Percentiles rank a stretch among this genome's conserved stretches.
These are phyloP conservation scores for Pionites leucogaster DNA, from an alignment of 2,113 vertebrate species.

Conservation along the genomic window DNA sequence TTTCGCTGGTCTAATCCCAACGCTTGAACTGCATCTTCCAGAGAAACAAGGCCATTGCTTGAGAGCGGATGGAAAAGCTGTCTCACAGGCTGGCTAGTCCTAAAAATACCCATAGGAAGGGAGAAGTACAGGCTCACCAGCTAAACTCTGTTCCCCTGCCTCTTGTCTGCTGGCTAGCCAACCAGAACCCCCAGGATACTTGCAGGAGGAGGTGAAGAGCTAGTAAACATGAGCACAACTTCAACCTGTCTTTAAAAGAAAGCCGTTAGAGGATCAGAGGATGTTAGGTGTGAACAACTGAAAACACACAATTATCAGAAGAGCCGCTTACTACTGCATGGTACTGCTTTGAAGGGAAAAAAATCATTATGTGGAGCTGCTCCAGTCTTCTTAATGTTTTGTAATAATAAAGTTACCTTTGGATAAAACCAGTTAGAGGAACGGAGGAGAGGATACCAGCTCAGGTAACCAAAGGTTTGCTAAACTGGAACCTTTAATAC, in stretches of 20 bases:
- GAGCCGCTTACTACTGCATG: neutral
- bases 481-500: neutral
- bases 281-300: neutral
- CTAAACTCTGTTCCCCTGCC: neutral
- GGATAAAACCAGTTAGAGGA: neutral
- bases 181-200: neutral
- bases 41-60: neutral
- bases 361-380: neutral
- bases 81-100: neutral
- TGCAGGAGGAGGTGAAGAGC: neutral
- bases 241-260: conserved; percentile 9
- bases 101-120: neutral
- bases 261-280: neutral
- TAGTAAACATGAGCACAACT: neutral
- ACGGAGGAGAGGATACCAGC: neutral
- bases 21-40: neutral
- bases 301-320: neutral
- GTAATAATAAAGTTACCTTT: neutral
- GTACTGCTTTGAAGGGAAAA: neutral
- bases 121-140: neutral
- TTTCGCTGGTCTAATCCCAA: neutral
- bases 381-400: conserved; percentile 32
- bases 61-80: neutral
- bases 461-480: neutral
- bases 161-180: neutral